Evolutionary conservation across 53 echinoderm and acorn worm genomes (phyloP), one percentile per base, ranked within the genome.

Genomic region (Echinarachnius parma): DNA sequence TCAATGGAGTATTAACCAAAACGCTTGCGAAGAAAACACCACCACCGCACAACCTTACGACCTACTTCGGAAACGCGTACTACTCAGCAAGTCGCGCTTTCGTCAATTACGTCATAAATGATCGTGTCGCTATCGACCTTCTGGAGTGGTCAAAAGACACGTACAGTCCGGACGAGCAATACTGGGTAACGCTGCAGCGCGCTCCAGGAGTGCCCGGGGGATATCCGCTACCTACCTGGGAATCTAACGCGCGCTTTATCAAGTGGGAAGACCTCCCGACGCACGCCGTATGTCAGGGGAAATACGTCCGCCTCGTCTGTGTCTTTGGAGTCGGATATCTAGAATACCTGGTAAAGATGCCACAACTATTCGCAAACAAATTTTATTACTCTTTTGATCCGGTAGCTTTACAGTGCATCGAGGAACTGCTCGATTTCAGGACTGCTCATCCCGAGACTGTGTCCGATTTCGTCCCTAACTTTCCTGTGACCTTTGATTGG

Each of bases 21-120:
- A 87, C 87, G 1, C 46, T 28, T 16, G 50, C 19, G 27, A 58
- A 27, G 46, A 92, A 92, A 71, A 30, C 68, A 15, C 77, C 83
- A 18, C 87, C 92, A n/a, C 92, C 92, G 16, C 48, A 84, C 60
- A 79, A 77, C 31, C 48, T 92, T 15, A 84, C 80, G 2, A 70
- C 87, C n/a, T 80, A 87, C 47, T 84, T 80, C 53, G 92, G 92
- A 11, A 92, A 87, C 53, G 87, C 92, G 0, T 92, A 92, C 70
- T 83, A 87, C 33, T 87, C 86, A 11, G 83, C 77, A 3, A 77
- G 76, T 5, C 58, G 59, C 21, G 37, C 60, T 7, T 92, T 86
- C 53, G 61, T 87, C 16, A 57, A 87, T 22, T 92, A 46, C 32
- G 87, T 80, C 18, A 53, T 91, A 28, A 76, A 83, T 36, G 82